Evolutionary conservation across 2,797 vertebrate genomes (phyloP), one percentile per base, ranked within the genome.

Genomic region (Sardinella longiceps): DNA sequence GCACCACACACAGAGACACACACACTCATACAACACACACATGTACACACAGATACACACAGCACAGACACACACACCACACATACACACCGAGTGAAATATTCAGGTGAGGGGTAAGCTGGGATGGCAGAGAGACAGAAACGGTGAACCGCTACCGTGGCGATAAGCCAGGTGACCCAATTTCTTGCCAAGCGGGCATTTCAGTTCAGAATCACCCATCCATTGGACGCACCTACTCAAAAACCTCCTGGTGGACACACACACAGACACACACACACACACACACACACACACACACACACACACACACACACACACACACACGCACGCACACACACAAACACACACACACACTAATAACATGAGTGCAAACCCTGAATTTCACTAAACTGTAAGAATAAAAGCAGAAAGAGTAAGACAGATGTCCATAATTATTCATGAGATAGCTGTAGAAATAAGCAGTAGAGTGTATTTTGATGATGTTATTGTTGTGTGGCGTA

Each of bases 91-190:
- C 37, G 14, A 5, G 28, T 12, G 5, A 74, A 33, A 20, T 33
- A 74, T 74, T 74, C 30, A 74, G 66, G 66, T 74, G 33, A 37
- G 15, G 66, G 12, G 30, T 70, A 70, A 18, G 30, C 30, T 70
- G 15, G 30, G 33, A 37, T 30, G 15, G 30, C 66, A 90, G 87
- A 86, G 83, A 89, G 91, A 89, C 7, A 86, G 85, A 87, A 87
- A 82, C 82, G 82, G 77, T 50, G 82, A 50, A n/a, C 1, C 30
- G 83, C 85, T 70, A 45, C 28, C 1, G 82, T 88, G 90, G 91
- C 87, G 81, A 0, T 0, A 0, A n/a, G 81, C 90, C 93, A 93
- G 87, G 28, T 91, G 90, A 94, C 91, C 91, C 90, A 91, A 83
- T 93, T 94, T 94, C 83, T 74, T 15, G 37, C 30, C 30, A 25